Evolutionary conservation across 2,797 vertebrate species (phyloP), one percentile per base, ranked within the genome.

Genomic region (Pseudochaenichthys georgianus): DNA sequence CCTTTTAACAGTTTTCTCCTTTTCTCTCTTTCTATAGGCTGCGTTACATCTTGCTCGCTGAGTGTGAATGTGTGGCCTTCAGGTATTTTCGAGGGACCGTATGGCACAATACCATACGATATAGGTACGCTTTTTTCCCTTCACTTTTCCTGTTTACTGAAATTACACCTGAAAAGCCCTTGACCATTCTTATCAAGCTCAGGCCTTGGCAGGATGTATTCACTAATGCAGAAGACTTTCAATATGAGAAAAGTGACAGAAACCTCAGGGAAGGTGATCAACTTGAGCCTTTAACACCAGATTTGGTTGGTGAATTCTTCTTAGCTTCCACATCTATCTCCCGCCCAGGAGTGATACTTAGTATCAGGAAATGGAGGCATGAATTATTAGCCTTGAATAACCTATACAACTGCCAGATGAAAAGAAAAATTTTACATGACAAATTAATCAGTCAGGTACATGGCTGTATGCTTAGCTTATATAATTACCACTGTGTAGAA

Each of bases 61-160:
- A 70, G 87, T 43, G 86, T 86, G 87, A 89, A 88, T 89, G 81
- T 89, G 68, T 76, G 90, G 85, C 82, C 81, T 89, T 82, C 67
- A 88, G 64, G 70, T 81, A 65, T 84, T 87, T 84, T 74, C 13
- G 17, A 92, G 82, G 77, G 86, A 88, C 88, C 91, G 83, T 94
- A 92, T 93, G 93, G 92, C 92, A 92, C 88, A 92, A 84, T 87
- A 91, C 84, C 68, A 57, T 87, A 88, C 23, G 9, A 65, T 89
- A 89, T 94, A 94, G 93, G 94, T 95, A 91, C 91, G 92, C 59
- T 19, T n/a, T 55, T 60, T 64, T 47, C 48, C 31, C 4, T 50
- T 51, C 13, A 3, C 0, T 54, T 62, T 55, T 64, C 13, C 17
- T 34, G 15, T 17, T 43, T 1, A 31, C 43, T 73, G 31, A 78